phyloP scores from a whole-genome alignment of 2,888 invertebrate species.

The Hyposoter didymator region DNA sequence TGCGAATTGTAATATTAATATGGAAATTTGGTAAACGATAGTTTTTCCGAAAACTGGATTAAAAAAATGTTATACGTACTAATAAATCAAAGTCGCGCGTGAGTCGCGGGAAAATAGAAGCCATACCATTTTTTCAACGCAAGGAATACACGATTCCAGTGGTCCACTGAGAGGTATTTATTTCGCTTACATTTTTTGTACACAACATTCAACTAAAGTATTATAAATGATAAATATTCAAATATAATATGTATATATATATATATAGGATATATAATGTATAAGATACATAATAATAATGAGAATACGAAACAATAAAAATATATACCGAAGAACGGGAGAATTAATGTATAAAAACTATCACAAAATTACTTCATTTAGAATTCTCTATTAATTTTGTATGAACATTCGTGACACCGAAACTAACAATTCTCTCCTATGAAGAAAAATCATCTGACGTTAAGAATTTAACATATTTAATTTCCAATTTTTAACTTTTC shows the following conservation, averaged over 20 bases:
- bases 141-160: slow-evolving; percentile 25
- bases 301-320: slow-evolving; percentile 9
- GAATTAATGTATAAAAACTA: neutral
- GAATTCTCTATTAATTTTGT: too few relatives aligned
- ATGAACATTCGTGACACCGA: too few relatives aligned
- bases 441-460: too few relatives aligned
- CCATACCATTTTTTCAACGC: neutral
- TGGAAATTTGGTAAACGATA: too few relatives aligned
- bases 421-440: too few relatives aligned
- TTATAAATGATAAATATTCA: slow-evolving; percentile 53
- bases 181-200: slow-evolving; percentile 46
- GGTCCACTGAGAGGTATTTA: slow-evolving; percentile 65
- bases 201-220: slow-evolving; percentile 62
- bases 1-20: too few relatives aligned
- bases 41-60: too few relatives aligned
- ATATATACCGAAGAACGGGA: slow-evolving; percentile 22
- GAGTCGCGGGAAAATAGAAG: neutral
- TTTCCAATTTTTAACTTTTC: too few relatives aligned
- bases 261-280: slow-evolving; percentile 8
- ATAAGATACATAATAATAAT: slow-evolving; percentile 30
- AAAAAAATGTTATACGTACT: too few relatives aligned
- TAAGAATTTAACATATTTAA: too few relatives aligned
- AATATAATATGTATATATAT: slow-evolving; percentile 36
- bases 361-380: too few relatives aligned
- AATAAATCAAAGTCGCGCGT: neutral